Conservation (phyloP, 1,140 invertebrate species). For the Adoxophyes honmai region DNA sequence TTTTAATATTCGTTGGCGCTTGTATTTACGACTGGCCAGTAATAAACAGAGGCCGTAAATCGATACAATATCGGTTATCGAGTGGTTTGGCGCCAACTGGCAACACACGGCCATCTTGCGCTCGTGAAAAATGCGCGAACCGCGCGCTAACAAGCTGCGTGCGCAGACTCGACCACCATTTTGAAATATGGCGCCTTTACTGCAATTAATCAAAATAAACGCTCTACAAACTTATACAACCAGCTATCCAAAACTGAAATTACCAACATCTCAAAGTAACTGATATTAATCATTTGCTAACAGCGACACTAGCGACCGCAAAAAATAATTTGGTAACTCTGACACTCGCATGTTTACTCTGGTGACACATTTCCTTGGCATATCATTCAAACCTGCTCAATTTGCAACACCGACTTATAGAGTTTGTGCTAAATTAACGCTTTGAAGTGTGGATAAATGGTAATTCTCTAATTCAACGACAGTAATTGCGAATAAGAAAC, state of each 20-base stretch:
- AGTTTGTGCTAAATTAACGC: constrained; percentile 46
- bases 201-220: constrained; percentile 35
- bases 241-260: no score
- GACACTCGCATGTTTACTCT: constrained; percentile 28
- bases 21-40: constrained; percentile 5
- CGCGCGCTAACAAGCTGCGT: constrained; percentile 33
- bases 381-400: constrained; percentile 25
- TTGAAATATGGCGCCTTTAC: constrained; percentile 38
- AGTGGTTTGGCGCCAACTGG: constrained; percentile 47
- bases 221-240: no score
- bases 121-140: constrained; percentile 44
- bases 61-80: constrained; percentile 44
- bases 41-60: constrained; percentile 29
- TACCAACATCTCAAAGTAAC: no score
- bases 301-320: background rate
- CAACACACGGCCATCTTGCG: constrained; percentile 35
- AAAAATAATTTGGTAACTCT: background rate
- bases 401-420: constrained; percentile 32
- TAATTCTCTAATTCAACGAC: constrained; percentile 34
- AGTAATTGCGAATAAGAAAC: constrained; percentile 36
- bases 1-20: background rate
- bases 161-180: constrained; percentile 23
- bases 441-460: constrained; percentile 34
- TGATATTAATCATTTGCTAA: no score
- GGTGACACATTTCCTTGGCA: constrained; percentile 34